Base-by-base conservation (phyloP, 2,113 vertebrate species). In the Neodontobutis hainanensis region DNA sequence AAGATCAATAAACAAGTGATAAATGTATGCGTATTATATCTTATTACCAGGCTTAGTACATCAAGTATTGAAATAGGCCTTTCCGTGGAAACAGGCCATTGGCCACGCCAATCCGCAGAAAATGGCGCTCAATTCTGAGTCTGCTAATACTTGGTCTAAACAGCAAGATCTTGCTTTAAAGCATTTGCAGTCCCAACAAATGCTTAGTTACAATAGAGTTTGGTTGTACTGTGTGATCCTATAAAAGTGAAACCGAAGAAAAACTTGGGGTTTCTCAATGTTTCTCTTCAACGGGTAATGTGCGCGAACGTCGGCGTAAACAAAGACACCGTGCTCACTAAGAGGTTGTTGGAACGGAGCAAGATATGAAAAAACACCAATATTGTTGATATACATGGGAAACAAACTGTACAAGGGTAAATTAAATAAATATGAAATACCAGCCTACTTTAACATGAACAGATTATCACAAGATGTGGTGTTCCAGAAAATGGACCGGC, bases 121-220 rank as follows among this genome's bases (percentile, higher is more conserved):
- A 92, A 92, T 92, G 90, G 92, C 91, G 92, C 80, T 87, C 70
- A 71, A 73, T 47, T 79, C 10, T 1, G 40, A 14, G 6, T 14
- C 1, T 63, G 27, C 60, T 80, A 84, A 55, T 12, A 11, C 35
- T 53, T 78, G 73, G 44, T 72, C 43, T n/a, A 4, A 69, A 45
- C 3, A 6, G 42, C 42, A 43, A 27, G 19, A 27, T 27, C 19
- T 14, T 5, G 11, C 1, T 14, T 50, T 46, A 46, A 1, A 11
- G 8, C 9, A 46, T 43, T 43, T 11, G 44, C 9, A 11, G 44
- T 11, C 44, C 6, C 42, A 43, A 11, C 19, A 8, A 40, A 40
- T 14, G 12, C 44, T 11, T 11, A 3, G 10, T 9, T 5, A 46
- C 38, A 46, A 46, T 4, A 4, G 44, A 6, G 12, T 46, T 8